Base-by-base conservation (phyloP, 1,140 invertebrate species). In the Plodia interpunctella region DNA sequence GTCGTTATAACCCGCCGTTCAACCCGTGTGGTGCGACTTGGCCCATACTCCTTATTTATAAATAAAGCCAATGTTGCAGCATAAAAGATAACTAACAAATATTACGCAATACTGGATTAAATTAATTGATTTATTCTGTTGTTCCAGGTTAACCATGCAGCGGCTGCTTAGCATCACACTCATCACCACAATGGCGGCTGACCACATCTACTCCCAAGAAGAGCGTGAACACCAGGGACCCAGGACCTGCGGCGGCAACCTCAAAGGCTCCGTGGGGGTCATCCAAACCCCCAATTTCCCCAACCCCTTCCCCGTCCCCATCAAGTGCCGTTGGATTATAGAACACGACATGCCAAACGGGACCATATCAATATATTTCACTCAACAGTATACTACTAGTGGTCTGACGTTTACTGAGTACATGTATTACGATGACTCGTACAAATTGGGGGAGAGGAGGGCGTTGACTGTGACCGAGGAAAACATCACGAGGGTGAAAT, bases 271-370 rank as follows among this genome's bases (percentile, higher is more conserved):
- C 0, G 90, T 91, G 19, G 95, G 95, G 0, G 83, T 94, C 49
- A 93, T 98, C 25, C 91, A 94, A 30, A 97, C 96, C 0, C 96
- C 96, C 0, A 94, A 94, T 72, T 98, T 97, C 71, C 97, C 97
- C 0, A 87, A 92, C 25, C 90, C 92, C 0, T 97, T 97, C 80
- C 81, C 91, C 6, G 94, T 96, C 15, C 97, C 97, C 4, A 94
- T 97, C 52, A 92, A 92, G 60, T 97, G 96, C 78, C 92, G 93
- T 58, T 98, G 96, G 96, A 90, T 97, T 10, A 96, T 98, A 72
- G 94, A 97, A 69, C 94, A 95, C 5, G 92, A 92, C 30, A 92
- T 94, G 1, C 66, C 72, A 57, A 88, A 93, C 61, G 85, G 92
- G 20, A 94, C 94, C 4, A 96, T 97, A 69, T 92, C 96, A 35